Base-by-base conservation (phyloP, 2,113 vertebrate species). In the Rattus norvegicus region DNA sequence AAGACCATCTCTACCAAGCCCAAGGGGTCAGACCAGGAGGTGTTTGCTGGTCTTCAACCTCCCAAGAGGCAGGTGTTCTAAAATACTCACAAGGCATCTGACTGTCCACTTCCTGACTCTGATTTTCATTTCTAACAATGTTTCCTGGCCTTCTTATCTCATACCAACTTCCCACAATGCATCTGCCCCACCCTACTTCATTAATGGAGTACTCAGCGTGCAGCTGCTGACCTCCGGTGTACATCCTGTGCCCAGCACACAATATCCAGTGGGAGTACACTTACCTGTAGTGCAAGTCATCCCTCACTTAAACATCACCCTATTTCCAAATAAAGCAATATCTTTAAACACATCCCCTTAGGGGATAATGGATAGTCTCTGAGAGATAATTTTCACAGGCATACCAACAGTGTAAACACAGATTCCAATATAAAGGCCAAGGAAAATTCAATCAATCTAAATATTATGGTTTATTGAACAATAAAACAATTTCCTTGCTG, bases 401-500 rank as follows among this genome's bases (percentile, higher is more conserved):
- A 17, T 70, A 67, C 11, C 63, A 19, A 88, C 59, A 88, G 17
- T 83, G 4, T 94, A 56, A 95, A 88, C 52, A 54, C 0, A 93
- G 47, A 81, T 12, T 65, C 65, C 70, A 90, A 85, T 94, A 92
- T 49, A 56, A 92, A 80, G n/a, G 30, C 14, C 33, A 77, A 86
- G 95, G 54, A 30, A 89, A 95, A 84, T 75, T 86, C 39, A 80
- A 33, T 92, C 69, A n/a, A 86, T 90, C 47, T 81, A 86, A 88
- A 96, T 77, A 95, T 39, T 88, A 88, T 49, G 19, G 88, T 43
- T 95, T 95, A 54, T 12, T 92, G 67, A 80, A 33, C 26, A 95
- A 91, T 93, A 91, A 96, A 93, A 95, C 73, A 91, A 96, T 94
- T 61, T 26, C 76, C 76, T 96, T 86, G 56, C 61, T 90, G 81